Percentiles rank a stretch among this genome's conserved stretches.
Conservation (phyloP, 2,888 invertebrate genomes). For the Hyppa rectilinea region DNA sequence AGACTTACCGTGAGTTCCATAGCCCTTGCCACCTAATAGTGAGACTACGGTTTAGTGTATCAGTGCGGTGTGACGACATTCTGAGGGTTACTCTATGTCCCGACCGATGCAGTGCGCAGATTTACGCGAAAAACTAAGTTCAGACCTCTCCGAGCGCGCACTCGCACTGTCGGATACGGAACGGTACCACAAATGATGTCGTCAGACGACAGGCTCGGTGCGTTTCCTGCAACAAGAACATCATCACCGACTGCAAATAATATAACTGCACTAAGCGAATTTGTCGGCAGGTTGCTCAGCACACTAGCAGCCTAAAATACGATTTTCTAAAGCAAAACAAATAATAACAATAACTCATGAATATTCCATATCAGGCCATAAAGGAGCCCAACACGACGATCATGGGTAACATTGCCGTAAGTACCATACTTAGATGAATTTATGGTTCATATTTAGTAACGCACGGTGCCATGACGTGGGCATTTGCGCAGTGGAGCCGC, state of each 20-base stretch:
- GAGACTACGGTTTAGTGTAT: neutral
- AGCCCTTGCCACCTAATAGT: neutral
- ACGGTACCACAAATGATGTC: neutral
- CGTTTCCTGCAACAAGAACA: neutral
- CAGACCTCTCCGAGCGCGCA: conserved; percentile 18
- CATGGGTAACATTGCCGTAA: neutral
- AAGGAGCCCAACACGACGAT: neutral
- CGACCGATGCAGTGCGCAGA: conserved; percentile 42
- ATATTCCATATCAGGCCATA: conserved; percentile 1
- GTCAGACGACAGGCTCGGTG: neutral
- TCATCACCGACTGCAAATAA: neutral
- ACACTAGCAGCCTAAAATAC: neutral
- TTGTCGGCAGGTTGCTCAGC: neutral
- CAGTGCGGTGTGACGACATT: conserved; percentile 9
- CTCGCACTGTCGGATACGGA: conserved; percentile 3
- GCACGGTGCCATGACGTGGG: neutral
- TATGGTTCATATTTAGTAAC: conserved; percentile 1
- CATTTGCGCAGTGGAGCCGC: conserved; percentile 38
- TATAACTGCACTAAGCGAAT: neutral
- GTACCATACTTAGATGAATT: neutral
- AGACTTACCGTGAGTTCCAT: neutral
- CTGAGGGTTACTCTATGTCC: neutral
- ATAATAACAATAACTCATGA: conserved; percentile 12
- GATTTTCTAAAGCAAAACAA: neutral
- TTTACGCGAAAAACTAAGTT: conserved; percentile 63